These are phyloP conservation scores for Enteromius afrohamiltoni DNA, from an alignment of 2,797 vertebrate species.

Conservation along the genomic window DNA sequence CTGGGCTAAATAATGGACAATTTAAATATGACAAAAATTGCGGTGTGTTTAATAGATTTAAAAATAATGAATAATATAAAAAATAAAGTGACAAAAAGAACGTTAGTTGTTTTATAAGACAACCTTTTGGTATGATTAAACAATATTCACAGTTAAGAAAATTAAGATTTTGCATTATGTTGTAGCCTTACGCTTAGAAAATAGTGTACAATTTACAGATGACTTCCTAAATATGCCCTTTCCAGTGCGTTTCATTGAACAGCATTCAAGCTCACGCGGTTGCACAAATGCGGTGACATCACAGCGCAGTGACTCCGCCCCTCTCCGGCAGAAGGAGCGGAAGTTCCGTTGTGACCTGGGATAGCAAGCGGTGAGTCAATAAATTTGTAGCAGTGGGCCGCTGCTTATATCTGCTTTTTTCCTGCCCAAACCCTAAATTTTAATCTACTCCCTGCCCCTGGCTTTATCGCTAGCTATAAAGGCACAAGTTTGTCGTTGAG, in stretches of 20 bases:
- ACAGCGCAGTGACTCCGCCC: slow-evolving; percentile 59
- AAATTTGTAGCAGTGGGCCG: slow-evolving; percentile 65
- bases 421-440: neutral
- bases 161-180: neutral
- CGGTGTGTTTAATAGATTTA: neutral
- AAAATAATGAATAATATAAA: neutral
- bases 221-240: neutral
- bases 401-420: slow-evolving; percentile 50
- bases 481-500: neutral
- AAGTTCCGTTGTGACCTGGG: slow-evolving; percentile 82
- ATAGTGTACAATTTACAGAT: neutral
- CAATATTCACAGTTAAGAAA: neutral
- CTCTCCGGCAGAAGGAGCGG: slow-evolving; percentile 71
- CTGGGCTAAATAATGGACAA: neutral
- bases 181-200: neutral
- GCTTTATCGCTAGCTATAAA: neutral
- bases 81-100: neutral
- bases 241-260: neutral
- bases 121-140: neutral
- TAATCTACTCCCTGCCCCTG: neutral
- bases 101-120: neutral
- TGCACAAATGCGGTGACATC: slow-evolving; percentile 56
- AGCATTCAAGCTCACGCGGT: slow-evolving; percentile 40
- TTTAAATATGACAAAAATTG: neutral
- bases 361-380: slow-evolving; percentile 81